phyloP scores from a whole-genome alignment of 2,797 vertebrate genomes.

The Pseudochirops corinnae region DNA sequence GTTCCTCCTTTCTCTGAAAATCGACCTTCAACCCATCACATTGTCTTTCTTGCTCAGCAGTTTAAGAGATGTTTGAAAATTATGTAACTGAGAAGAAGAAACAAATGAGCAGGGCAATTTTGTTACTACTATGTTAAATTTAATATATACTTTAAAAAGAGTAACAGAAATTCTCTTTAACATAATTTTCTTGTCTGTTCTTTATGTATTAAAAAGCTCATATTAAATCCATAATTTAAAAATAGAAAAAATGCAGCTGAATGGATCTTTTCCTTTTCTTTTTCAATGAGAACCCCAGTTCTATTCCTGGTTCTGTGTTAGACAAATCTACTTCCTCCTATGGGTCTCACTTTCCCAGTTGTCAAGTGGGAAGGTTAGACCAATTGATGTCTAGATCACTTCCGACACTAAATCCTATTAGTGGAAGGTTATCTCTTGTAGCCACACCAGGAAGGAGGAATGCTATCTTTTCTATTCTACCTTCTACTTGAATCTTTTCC shows the following conservation, averaged over 20 bases:
- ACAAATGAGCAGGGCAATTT: neutral
- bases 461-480: neutral
- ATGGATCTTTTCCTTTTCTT: neutral
- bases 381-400: neutral
- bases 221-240: neutral
- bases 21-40: neutral
- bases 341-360: neutral
- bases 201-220: neutral
- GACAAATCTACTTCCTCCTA: neutral
- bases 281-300: neutral
- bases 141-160: neutral
- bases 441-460: neutral
- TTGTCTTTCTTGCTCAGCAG: neutral
- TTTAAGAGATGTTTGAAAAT: neutral
- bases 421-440: neutral
- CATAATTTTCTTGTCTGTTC: neutral
- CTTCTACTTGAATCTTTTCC: neutral
- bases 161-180: neutral
- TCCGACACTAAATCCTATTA: neutral
- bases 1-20: neutral
- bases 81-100: neutral
- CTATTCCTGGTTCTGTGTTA: neutral
- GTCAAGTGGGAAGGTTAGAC: neutral
- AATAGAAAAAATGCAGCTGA: neutral
- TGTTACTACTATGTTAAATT: neutral